Base-by-base conservation (phyloP, 2,888 invertebrate species). In the Siphonodentalium dalli region DNA sequence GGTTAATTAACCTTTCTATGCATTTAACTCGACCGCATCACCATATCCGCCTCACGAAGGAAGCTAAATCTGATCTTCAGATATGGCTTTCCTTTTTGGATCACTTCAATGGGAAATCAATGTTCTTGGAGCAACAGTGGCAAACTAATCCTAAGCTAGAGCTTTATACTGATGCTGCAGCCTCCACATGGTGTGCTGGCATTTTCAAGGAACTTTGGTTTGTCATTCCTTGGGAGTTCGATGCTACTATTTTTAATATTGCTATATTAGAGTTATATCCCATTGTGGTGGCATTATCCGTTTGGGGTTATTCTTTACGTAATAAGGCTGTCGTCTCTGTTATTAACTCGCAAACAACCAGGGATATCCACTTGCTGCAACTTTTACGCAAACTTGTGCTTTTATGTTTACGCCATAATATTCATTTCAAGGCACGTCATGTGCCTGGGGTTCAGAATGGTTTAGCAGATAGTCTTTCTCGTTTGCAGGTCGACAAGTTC, bases 161-260 rank as follows among this genome's bases (percentile, higher is more conserved):
- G 2, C 7, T 43, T 9, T 24, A 34, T 28, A 50, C 50, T 31
- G 50, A 50, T 33, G 28, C 50, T 15, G 49, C 49, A 21, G 23
- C 24, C 15, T 21, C 42, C 9, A n/a, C 28, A 2, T 42, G 50
- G 11, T 50, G 15, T 50, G 41, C 15, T 11, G 43, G 20, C 5
- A 15, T 43, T 18, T 43, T 43, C 9, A 11, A 27, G 20, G 7
- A 23, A 6, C 18, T n/a, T n/a, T 50, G 50, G 50, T 34, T 41
- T 24, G 27, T 15, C 21, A 43, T 42, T 15, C 15, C 35, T 3
- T 50, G 43, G 43, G 33, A 29, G 4, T 6, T 33, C 5, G n/a
- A 24, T n/a, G n/a, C n/a, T 21, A n/a, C 24, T 13, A 4, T 1
- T 3, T 26, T 9, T 2, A 28, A 50, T 24, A 43, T 50, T n/a